These are phyloP conservation scores for Andrena bicolor DNA, from an alignment of 2,888 invertebrate genomes.

Conservation along the genomic window DNA sequence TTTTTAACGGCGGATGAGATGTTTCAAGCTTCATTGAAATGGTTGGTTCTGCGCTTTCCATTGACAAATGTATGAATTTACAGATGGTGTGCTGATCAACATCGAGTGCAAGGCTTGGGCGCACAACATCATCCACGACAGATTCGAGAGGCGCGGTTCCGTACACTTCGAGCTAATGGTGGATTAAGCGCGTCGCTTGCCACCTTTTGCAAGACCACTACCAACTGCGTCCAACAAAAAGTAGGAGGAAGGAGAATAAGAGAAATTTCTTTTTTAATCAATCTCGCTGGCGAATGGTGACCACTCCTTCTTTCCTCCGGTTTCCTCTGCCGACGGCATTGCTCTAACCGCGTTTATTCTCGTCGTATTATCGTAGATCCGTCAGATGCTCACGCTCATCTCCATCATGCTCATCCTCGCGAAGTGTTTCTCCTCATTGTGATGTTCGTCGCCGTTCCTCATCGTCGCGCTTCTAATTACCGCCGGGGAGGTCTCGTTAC, in stretches of 20 bases:
- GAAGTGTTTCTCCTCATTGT: constrained; percentile 41
- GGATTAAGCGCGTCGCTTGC: constrained; percentile 88
- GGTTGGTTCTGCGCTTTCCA: too few relatives aligned
- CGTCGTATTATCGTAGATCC: constrained; percentile 45
- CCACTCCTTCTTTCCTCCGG: constrained; percentile 65
- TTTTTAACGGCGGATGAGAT: too few relatives aligned
- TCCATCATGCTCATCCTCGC: constrained; percentile 46
- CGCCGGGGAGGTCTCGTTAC: constrained; percentile 1
- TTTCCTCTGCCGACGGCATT: constrained; percentile 70
- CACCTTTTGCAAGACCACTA: constrained; percentile 67
- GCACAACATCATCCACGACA: constrained; percentile 94
- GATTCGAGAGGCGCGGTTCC: constrained; percentile 95
- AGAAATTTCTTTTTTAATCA: constrained; percentile 70
- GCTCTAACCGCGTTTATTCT: constrained; percentile 60
- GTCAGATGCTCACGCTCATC: constrained; percentile 36
- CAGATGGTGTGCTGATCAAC: constrained; percentile 95
- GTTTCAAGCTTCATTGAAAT: too few relatives aligned
- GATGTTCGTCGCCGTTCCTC: constrained; percentile 35
- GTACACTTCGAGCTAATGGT: constrained; percentile 98
- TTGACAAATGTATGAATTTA: background rate
- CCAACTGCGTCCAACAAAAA: constrained; percentile 71
- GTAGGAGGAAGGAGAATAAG: constrained; percentile 57
- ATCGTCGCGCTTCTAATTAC: constrained; percentile 37
- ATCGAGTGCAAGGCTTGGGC: constrained; percentile 98
- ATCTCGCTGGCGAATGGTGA: constrained; percentile 69